phyloP scores from a whole-genome alignment of 2,888 invertebrate species.

The Amblyjoppa proteus region DNA sequence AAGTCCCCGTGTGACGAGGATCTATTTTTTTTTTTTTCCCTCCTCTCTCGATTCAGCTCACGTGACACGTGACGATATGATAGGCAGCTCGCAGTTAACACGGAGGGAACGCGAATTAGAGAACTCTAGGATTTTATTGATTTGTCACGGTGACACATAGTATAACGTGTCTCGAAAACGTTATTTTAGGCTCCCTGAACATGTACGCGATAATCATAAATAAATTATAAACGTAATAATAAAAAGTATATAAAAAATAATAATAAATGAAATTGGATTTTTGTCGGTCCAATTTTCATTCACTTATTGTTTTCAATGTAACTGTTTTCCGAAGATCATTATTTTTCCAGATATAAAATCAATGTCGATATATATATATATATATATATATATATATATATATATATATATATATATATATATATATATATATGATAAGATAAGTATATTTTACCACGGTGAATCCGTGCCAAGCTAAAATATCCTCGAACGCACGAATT shows the following conservation, averaged over 20 bases:
- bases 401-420: too few relatives aligned
- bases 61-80: not conserved
- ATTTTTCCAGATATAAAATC: too few relatives aligned
- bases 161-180: not conserved
- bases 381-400: too few relatives aligned
- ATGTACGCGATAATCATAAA: not conserved
- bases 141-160: not conserved
- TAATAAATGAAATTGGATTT: too few relatives aligned
- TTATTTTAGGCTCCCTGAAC: not conserved
- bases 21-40: slow-evolving; percentile 13
- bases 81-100: not conserved
- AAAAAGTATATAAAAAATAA: not conserved
- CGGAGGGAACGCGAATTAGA: not conserved
- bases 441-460: not conserved
- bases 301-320: too few relatives aligned
- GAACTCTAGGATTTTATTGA: not conserved
- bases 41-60: slow-evolving; percentile 1
- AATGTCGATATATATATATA: too few relatives aligned
- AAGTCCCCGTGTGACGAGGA: slow-evolving; percentile 33
- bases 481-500: not conserved
- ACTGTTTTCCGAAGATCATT: too few relatives aligned
- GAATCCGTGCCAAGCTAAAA: not conserved
- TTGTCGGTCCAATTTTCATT: not conserved
- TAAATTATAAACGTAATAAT: too few relatives aligned
- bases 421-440: too few relatives aligned